A percentile compares a stretch with the other conserved stretches of the same genome.
These are phyloP conservation scores for Diaperis boleti DNA, from an alignment of 2,888 invertebrate genomes.

Conservation along the genomic window DNA sequence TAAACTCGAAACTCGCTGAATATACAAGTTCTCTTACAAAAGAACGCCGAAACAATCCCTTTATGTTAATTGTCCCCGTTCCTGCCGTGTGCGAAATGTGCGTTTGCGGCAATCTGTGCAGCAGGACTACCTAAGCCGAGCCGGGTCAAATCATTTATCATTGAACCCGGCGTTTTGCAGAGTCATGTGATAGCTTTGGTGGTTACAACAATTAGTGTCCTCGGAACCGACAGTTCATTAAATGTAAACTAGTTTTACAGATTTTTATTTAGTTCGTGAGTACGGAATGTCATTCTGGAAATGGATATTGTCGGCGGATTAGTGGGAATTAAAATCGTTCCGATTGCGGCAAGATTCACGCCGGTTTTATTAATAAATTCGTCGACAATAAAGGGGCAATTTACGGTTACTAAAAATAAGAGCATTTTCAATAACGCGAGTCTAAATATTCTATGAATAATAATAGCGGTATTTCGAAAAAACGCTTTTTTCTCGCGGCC, in stretches of 20 bases:
- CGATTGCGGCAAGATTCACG: slow-evolving; percentile 13
- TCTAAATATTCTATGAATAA: slow-evolving; percentile 13
- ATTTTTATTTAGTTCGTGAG: slow-evolving; percentile 42
- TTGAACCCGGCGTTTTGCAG: slow-evolving; percentile 56
- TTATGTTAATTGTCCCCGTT: not conserved
- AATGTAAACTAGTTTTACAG: slow-evolving; percentile 46
- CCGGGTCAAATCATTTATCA: slow-evolving; percentile 59
- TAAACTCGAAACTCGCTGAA: no score
- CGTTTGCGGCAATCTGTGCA: slow-evolving; percentile 9
- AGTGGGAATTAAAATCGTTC: slow-evolving; percentile 35
- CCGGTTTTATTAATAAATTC: not conserved
- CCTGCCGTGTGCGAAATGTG: slow-evolving; percentile 2
- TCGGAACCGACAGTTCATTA: slow-evolving; percentile 48
- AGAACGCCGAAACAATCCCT: not conserved
- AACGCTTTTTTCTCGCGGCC: slow-evolving; percentile 4
- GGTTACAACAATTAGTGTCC: slow-evolving; percentile 50
- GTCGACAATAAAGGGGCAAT: slow-evolving; percentile 8
- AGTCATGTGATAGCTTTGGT: slow-evolving; percentile 56
- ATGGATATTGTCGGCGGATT: slow-evolving; percentile 41
- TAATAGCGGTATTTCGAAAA: slow-evolving; percentile 13
- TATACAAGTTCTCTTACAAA: no score
- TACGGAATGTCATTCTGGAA: slow-evolving; percentile 39
- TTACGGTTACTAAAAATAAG: slow-evolving; percentile 23
- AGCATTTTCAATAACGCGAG: slow-evolving; percentile 8
- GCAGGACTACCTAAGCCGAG: slow-evolving; percentile 16